These are phyloP conservation scores for Caenorhabditis wallacei DNA, from an alignment of 2,888 invertebrate genomes.

Conservation along the genomic window DNA sequence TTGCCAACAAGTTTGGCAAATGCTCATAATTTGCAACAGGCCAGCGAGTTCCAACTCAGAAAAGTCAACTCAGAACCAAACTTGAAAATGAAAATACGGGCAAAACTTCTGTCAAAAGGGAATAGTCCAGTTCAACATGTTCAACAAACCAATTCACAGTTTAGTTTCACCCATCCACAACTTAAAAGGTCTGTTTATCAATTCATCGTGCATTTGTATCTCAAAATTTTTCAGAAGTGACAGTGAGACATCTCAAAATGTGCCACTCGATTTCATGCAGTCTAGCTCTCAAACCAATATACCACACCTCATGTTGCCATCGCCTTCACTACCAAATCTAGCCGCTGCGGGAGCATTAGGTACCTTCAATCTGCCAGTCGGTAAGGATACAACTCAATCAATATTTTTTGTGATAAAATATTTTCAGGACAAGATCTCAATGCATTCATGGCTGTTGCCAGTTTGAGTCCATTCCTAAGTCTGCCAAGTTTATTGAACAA, in stretches of 20 bases:
- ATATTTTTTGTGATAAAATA: background rate
- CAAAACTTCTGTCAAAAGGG: slow-evolving; percentile 80
- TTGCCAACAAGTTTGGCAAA: slow-evolving; percentile 56
- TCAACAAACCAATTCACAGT: slow-evolving; percentile 56
- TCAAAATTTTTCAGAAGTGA: slow-evolving; percentile 61
- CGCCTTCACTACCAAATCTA: slow-evolving; percentile 81
- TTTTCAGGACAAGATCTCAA: slow-evolving; percentile 65
- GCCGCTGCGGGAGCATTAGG: slow-evolving; percentile 62
- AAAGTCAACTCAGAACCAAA: slow-evolving; percentile 83
- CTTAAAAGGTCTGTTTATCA: slow-evolving; percentile 50
- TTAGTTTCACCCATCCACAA: slow-evolving; percentile 69
- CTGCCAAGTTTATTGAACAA: slow-evolving; percentile 80
- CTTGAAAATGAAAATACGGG: slow-evolving; percentile 82
- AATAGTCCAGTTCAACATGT: slow-evolving; percentile 71
- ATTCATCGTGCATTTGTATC: background rate
- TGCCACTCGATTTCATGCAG: slow-evolving; percentile 42
- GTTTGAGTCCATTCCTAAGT: slow-evolving; percentile 79
- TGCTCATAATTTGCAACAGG: slow-evolving; percentile 60
- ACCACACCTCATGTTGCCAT: slow-evolving; percentile 75
- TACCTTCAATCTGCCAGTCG: slow-evolving; percentile 48
- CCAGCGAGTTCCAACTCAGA: slow-evolving; percentile 76
- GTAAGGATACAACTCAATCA: slow-evolving; percentile 15
- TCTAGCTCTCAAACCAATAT: slow-evolving; percentile 44
- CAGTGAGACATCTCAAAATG: slow-evolving; percentile 67
- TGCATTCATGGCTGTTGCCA: slow-evolving; percentile 75